Conservation (phyloP, 2,888 invertebrate genomes). For the Nebria brevicollis region DNA sequence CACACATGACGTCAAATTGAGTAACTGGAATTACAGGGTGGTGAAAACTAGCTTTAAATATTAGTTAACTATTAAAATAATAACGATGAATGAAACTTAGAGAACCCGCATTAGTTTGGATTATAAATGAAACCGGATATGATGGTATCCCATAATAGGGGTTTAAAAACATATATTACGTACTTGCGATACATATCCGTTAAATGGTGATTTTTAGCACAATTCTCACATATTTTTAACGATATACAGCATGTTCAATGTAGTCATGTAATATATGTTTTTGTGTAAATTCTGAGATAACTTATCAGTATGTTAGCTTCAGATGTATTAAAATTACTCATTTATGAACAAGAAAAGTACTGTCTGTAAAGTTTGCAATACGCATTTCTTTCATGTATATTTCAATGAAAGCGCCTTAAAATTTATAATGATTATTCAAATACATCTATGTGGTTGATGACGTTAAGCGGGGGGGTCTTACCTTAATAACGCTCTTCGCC, state of each 20-base stretch:
- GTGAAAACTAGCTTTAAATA: not conserved
- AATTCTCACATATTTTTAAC: not conserved
- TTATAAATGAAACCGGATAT: not conserved
- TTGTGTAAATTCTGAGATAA: no score
- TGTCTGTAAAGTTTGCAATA: no score
- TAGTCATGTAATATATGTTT: no score
- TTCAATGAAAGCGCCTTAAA: not conserved
- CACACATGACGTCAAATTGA: no score
- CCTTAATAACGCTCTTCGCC: constrained; percentile 64
- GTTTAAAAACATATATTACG: not conserved
- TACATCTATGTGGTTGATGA: not conserved
- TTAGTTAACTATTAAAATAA: not conserved
- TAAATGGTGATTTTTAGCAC: not conserved
- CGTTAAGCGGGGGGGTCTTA: constrained; percentile 52
- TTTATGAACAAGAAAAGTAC: no score
- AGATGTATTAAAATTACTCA: no score
- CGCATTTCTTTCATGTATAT: no score
- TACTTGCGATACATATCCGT: not conserved
- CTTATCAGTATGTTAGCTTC: no score
- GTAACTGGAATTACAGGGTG: not conserved
- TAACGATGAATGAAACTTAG: not conserved
- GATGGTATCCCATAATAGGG: not conserved
- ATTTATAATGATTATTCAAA: not conserved
- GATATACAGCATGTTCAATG: no score
- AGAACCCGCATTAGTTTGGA: not conserved